Conservation (phyloP, 2,797 vertebrate genomes). For the Danio kyathit region DNA sequence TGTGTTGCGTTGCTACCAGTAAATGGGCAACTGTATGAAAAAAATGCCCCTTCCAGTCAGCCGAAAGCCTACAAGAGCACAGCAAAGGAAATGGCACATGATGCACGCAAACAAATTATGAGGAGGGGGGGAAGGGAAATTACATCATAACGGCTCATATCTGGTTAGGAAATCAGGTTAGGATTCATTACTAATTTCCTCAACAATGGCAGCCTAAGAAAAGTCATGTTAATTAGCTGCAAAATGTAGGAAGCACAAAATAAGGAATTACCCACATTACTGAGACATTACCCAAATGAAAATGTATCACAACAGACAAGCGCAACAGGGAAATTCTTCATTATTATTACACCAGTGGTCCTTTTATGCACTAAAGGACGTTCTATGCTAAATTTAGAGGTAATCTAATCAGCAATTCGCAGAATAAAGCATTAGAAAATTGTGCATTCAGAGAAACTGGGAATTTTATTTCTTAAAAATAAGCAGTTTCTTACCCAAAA, state of each 20-base stretch:
- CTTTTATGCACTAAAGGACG: too few relatives aligned
- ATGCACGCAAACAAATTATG: conserved; percentile 53
- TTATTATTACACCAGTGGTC: not conserved
- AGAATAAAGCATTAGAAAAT: too few relatives aligned
- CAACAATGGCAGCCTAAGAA: conserved; percentile 24
- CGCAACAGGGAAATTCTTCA: not conserved
- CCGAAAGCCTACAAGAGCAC: conserved; percentile 17
- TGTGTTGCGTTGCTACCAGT: conserved; percentile 28
- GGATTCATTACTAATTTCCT: conserved; percentile 42
- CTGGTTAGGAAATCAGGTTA: conserved; percentile 34
- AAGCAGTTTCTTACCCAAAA: too few relatives aligned
- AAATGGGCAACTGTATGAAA: conserved; percentile 33
- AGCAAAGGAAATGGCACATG: conserved; percentile 55
- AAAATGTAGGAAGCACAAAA: conserved; percentile 1
- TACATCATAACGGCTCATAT: conserved; percentile 54
- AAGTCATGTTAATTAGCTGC: conserved; percentile 21
- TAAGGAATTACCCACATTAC: not conserved
- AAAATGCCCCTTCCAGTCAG: conserved; percentile 37
- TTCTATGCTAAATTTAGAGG: too few relatives aligned
- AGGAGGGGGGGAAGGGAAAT: conserved; percentile 51
- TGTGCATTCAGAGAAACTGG: too few relatives aligned
- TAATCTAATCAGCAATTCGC: too few relatives aligned
- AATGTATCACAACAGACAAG: not conserved
- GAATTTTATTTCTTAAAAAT: too few relatives aligned
- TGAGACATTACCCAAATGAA: not conserved